Evolutionary conservation across 2,113 vertebrate genomes (phyloP).

Genomic region (Chunga burmeisteri): DNA sequence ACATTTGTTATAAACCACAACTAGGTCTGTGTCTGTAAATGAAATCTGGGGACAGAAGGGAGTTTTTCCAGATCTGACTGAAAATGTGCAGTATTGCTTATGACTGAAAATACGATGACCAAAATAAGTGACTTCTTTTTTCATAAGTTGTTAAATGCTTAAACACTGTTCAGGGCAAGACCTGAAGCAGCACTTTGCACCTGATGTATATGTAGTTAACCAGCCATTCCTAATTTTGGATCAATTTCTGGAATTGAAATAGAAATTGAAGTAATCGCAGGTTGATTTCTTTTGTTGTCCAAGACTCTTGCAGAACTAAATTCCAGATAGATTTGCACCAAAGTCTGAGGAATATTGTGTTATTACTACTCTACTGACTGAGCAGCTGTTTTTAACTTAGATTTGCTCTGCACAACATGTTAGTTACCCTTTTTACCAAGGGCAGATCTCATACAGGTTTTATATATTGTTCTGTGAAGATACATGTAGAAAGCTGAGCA

Average conservation of each 20-base stretch:
- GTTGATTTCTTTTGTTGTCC: not conserved
- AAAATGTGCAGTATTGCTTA: not conserved
- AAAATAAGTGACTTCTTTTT: not conserved
- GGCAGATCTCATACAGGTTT: not conserved
- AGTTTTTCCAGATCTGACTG: not conserved
- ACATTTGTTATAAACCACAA: not conserved
- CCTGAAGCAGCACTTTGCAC: not conserved
- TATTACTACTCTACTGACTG: not conserved
- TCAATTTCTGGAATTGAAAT: not conserved
- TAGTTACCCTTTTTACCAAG: not conserved
- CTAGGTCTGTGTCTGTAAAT: not conserved
- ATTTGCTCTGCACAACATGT: not conserved
- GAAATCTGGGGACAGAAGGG: fast-evolving
- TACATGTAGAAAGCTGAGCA: not conserved
- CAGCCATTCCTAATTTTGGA: not conserved
- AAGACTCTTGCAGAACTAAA: not conserved
- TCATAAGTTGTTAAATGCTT: not conserved
- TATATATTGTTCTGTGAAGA: not conserved
- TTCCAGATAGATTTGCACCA: not conserved
- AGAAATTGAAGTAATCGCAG: not conserved
- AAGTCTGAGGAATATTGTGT: not conserved
- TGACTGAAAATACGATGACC: not conserved
- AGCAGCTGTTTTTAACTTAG: not conserved
- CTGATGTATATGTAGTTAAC: not conserved
- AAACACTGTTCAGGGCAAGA: not conserved